Conservation (phyloP, 2,797 vertebrate species). For the Argyrosomus regius region DNA sequence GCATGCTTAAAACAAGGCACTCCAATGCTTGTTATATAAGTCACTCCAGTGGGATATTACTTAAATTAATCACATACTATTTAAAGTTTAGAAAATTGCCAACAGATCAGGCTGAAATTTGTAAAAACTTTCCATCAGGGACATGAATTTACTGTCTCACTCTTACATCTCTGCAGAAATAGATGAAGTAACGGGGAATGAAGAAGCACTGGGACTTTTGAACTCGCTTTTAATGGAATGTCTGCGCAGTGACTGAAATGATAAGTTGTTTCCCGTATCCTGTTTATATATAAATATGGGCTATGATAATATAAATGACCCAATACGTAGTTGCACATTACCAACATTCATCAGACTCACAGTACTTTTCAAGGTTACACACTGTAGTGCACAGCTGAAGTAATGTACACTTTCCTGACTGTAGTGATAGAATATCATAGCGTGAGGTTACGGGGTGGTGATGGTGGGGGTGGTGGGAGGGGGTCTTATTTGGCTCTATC, state of each 20-base stretch:
- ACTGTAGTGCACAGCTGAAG: constrained; percentile 53
- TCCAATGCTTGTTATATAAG: constrained; percentile 4
- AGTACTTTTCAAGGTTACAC: constrained; percentile 77
- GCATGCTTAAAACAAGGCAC: not conserved
- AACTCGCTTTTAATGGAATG: constrained; percentile 70
- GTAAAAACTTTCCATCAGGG: constrained; percentile 16
- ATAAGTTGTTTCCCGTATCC: constrained; percentile 66
- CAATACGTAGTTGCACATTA: constrained; percentile 65
- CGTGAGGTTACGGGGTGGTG: constrained; percentile 56
- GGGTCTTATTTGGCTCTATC: constrained; percentile 62
- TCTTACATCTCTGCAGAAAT: constrained; percentile 45
- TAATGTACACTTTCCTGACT: constrained; percentile 56
- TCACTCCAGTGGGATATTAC: constrained; percentile 1
- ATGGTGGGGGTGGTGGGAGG: constrained; percentile 38
- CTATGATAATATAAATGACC: constrained; percentile 76
- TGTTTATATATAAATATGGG: constrained; percentile 71
- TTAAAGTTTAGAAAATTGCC: constrained; percentile 31
- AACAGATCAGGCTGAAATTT: constrained; percentile 28
- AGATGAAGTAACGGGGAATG: constrained; percentile 44
- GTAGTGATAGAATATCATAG: constrained; percentile 74
- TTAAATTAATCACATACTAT: constrained; percentile 24
- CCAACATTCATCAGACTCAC: constrained; percentile 75
- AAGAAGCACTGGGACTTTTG: constrained; percentile 55
- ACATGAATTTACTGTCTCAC: constrained; percentile 28
- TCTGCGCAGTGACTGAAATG: constrained; percentile 62